Evolutionary conservation across 2,888 invertebrate genomes (phyloP).

Genomic region (Apamea crenata): DNA sequence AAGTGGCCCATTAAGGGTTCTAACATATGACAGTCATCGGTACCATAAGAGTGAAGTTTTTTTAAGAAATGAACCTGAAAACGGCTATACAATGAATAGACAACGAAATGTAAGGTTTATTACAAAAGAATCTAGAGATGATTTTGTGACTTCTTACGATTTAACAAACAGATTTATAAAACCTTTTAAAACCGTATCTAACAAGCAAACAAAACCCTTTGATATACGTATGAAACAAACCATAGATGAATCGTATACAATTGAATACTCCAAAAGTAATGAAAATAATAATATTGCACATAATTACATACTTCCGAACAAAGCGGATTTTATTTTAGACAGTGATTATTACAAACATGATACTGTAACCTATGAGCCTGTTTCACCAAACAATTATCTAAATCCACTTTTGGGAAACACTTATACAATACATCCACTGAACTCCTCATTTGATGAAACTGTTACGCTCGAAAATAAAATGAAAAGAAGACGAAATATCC

Average conservation of each 20-base stretch:
- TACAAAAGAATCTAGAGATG: conserved; percentile 73
- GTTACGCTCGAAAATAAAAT: background rate
- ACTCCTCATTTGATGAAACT: conserved; percentile 4
- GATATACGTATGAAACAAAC: conserved; percentile 42
- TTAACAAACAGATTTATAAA: conserved; percentile 26
- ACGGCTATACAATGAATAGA: conserved; percentile 14
- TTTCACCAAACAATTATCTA: background rate
- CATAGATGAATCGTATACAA: conserved; percentile 66
- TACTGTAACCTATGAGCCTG: background rate
- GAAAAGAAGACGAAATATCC: background rate
- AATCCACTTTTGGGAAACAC: conserved; percentile 42
- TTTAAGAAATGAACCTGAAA: conserved; percentile 16
- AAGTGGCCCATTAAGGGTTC: conserved; percentile 27
- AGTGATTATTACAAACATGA: background rate
- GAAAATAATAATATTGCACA: conserved; percentile 14
- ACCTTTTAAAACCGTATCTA: conserved; percentile 34
- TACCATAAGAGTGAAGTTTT: conserved; percentile 55
- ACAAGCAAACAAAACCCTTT: conserved; percentile 19
- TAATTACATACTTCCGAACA: background rate
- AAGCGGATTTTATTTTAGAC: background rate
- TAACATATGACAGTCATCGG: conserved; percentile 78
- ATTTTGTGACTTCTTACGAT: conserved; percentile 65
- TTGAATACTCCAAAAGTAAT: conserved; percentile 68
- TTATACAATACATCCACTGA: conserved; percentile 38
- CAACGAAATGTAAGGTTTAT: conserved; percentile 65